These are phyloP conservation scores for Clunio marinus DNA, from an alignment of 2,888 invertebrate species.

Conservation along the genomic window DNA sequence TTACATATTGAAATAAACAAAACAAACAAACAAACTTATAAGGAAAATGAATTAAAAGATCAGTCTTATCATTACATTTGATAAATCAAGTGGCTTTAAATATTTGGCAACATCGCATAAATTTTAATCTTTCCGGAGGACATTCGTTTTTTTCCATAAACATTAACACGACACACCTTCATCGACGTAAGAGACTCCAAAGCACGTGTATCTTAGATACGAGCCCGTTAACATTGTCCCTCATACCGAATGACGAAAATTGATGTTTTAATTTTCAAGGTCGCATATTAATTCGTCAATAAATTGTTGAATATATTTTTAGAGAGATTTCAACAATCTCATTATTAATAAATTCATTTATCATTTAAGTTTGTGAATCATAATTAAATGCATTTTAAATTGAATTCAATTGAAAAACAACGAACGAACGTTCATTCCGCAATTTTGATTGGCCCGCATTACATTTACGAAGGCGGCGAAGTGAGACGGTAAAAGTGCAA, in stretches of 20 bases:
- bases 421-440: not conserved
- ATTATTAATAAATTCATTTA: too few species aligned
- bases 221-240: not conserved
- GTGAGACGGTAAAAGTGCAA: slow-evolving; percentile 8
- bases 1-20: too few species aligned
- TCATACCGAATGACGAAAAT: not conserved
- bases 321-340: not conserved
- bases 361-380: too few species aligned
- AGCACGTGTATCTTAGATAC: not conserved
- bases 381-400: slow-evolving; percentile 25
- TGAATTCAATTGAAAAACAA: slow-evolving; percentile 15
- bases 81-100: too few species aligned
- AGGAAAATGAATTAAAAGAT: too few species aligned
- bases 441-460: slow-evolving; percentile 35
- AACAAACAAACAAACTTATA: too few species aligned
- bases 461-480: not conserved
- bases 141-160: not conserved
- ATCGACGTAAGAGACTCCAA: not conserved
- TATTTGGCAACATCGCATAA: too few species aligned
- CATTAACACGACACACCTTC: slow-evolving; percentile 2
- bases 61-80: too few species aligned
- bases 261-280: slow-evolving; percentile 35
- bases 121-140: too few species aligned
- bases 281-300: not conserved
- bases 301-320: not conserved